Evolutionary conservation across 2,888 invertebrate genomes (phyloP).

Genomic region (Nymphalis polychloros): DNA sequence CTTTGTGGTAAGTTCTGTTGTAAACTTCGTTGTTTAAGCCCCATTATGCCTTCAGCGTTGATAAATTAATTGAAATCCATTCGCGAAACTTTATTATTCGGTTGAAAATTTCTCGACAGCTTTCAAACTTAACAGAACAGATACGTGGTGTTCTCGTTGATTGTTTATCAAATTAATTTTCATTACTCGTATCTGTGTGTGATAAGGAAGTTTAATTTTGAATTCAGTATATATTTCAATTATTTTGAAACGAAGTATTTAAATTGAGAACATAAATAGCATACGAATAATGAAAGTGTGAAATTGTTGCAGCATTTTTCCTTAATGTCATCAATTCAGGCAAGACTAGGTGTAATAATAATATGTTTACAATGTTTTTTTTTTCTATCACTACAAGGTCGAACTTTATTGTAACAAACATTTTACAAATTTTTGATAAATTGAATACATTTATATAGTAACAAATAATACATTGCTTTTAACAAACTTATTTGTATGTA

Average conservation of each 20-base stretch:
- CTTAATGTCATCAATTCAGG: too few species aligned
- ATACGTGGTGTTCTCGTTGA: conserved; percentile 9
- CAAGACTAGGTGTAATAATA: too few species aligned
- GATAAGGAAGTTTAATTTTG: neutral
- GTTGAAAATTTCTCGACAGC: conserved; percentile 27
- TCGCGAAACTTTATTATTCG: conserved; percentile 49
- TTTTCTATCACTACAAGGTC: too few species aligned
- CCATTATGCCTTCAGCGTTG: conserved; percentile 58
- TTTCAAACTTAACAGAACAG: conserved; percentile 22
- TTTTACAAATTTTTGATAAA: neutral
- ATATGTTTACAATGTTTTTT: too few species aligned
- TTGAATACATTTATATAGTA: too few species aligned
- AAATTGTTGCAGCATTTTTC: too few species aligned
- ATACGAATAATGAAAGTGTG: too few species aligned
- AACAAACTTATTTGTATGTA: too few species aligned
- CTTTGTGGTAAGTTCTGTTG: conserved; percentile 39
- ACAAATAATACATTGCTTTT: too few species aligned
- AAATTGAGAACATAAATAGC: too few species aligned
- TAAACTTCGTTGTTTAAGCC: conserved; percentile 56
- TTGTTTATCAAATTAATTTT: conserved; percentile 15
- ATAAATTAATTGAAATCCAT: conserved; percentile 67
- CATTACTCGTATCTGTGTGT: too few species aligned
- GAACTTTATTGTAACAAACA: neutral
- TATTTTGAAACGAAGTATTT: too few species aligned
- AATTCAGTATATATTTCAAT: neutral